Conservation (phyloP, 2,888 invertebrate genomes). For the Apeira syringaria region DNA sequence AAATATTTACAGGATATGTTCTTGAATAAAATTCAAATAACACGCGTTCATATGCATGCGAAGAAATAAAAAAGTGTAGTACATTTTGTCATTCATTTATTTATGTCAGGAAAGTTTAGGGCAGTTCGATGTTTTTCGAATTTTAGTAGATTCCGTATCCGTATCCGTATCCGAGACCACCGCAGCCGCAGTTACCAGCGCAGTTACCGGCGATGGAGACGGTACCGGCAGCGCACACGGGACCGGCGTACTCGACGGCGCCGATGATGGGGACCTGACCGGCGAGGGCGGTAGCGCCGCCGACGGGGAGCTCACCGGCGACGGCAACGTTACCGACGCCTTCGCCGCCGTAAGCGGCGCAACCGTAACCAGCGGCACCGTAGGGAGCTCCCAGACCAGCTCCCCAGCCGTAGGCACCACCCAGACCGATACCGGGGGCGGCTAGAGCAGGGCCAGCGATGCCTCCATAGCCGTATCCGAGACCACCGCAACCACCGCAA, state of each 20-base stretch:
- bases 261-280: conserved; percentile 33
- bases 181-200: conserved; percentile 19
- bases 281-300: conserved; percentile 27
- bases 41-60: no score
- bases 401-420: conserved; percentile 11
- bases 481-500: not conserved
- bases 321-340: conserved; percentile 33
- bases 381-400: no score
- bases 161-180: not conserved
- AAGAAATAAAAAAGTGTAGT: no score
- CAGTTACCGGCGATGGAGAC: conserved; percentile 31
- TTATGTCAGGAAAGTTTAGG: no score
- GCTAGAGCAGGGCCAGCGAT: conserved; percentile 18
- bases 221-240: conserved; percentile 32
- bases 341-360: conserved; percentile 11
- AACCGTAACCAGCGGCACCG: not conserved
- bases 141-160: conserved; percentile 19
- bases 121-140: no score
- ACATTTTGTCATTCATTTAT: no score
- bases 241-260: conserved; percentile 27
- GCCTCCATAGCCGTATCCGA: not conserved
- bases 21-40: no score
- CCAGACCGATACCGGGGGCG: conserved; percentile 2
- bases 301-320: conserved; percentile 30
- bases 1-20: no score